These are phyloP conservation scores for Cyprinodon diabolis DNA, from an alignment of 2,797 vertebrate genomes.

Conservation along the genomic window DNA sequence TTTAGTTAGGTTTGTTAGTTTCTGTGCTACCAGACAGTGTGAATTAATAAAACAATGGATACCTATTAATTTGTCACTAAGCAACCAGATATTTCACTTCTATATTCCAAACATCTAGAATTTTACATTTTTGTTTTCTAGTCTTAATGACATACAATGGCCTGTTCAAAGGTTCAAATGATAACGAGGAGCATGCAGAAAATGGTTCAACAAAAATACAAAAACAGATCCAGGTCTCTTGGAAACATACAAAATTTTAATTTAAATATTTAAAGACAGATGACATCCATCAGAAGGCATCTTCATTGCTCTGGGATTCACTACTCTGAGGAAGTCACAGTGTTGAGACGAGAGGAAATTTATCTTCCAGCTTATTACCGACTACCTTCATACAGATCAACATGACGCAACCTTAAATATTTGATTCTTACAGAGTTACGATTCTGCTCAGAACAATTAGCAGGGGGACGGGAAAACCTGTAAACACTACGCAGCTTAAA, in stretches of 20 bases:
- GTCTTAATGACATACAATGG: too few species aligned
- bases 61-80: background rate
- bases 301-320: conserved; percentile 60
- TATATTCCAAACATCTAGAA: background rate
- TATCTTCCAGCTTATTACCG: conserved; percentile 51
- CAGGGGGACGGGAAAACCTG: conserved; percentile 19
- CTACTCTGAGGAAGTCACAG: conserved; percentile 43
- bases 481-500: conserved; percentile 11
- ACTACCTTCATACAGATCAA: conserved; percentile 46
- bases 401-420: conserved; percentile 12
- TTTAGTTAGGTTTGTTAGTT: background rate
- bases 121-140: background rate
- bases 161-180: background rate
- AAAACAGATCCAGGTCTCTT: conserved; percentile 45
- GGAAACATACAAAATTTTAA: conserved; percentile 81
- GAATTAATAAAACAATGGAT: background rate
- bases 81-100: background rate
- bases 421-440: conserved; percentile 21
- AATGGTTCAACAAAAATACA: conserved; percentile 23
- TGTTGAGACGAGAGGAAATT: conserved; percentile 58
- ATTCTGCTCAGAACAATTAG: conserved; percentile 18
- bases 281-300: conserved; percentile 38
- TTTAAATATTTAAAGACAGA: conserved; percentile 69
- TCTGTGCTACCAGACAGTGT: background rate
- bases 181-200: background rate